Base-by-base conservation (phyloP, 2,888 invertebrate genomes). In the Coleophora deauratella region DNA sequence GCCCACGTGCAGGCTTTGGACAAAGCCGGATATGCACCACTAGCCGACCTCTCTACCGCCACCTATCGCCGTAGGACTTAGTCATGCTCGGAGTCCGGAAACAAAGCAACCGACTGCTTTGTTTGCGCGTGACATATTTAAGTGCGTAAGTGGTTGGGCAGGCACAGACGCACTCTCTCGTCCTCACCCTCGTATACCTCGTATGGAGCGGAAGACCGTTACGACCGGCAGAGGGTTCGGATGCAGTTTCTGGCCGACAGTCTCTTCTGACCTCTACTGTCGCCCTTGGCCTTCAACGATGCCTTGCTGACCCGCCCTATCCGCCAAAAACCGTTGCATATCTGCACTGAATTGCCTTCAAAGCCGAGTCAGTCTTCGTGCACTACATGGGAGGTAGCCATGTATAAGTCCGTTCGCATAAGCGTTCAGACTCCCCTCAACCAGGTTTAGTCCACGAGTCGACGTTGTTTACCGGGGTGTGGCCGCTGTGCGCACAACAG, bases 1-100 rank as follows among this genome's bases (percentile, higher is more conserved):
- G 44, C 48, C 43, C 14, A 32, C 32, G 47, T 51, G 50, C 46
- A 45, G 45, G 37, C 8, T 8, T 21, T n/a, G n/a, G 30, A 35
- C 30, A 35, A 35, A 35, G 35, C 32, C 37, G 12, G 14, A 9
- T 9, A 6, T 27, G 10, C 37, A 41, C 27, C 33, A 35, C 12
- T 35, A 12, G 33, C 36, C 10, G 9, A 28, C 28, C 28, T 28
- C 28, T 28, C 28, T 28, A 28, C 28, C 28, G 9, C 28, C 28
- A 14, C 13, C 28, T 32, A 28, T 28, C 28, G 28, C 28, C 28
- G 28, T 9, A 28, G 28, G 28, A 28, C 28, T 28, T 9, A 8
- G n/a, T 28, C 28, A 8, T 28, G 9, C 9, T 9, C 28, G 28
- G 28, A 28, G 9, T 6, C 28, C 6, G 9, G 28, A 28, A 28